Conservation (phyloP, 2,888 invertebrate species). For the Leuctra nigra region DNA sequence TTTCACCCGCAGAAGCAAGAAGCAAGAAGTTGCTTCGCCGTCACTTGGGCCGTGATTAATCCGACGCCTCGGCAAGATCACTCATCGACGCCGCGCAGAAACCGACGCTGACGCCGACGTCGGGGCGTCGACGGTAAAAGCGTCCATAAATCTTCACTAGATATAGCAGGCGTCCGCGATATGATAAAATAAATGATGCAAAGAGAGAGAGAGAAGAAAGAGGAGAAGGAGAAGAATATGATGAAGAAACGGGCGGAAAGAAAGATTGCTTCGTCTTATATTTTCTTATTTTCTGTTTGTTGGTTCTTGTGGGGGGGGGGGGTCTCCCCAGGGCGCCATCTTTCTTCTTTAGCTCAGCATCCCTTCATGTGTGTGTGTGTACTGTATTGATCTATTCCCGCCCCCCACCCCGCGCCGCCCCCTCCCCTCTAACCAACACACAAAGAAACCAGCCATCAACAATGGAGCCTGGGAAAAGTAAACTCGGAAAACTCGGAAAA, state of each 20-base stretch:
- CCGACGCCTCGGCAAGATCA: no score
- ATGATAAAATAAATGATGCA: not conserved
- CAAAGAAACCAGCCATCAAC: conserved; percentile 6
- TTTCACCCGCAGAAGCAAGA: no score
- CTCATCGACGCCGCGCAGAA: no score
- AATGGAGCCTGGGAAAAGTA: not conserved
- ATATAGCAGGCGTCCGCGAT: no score
- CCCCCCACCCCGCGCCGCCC: not conserved
- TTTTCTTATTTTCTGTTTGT: not conserved
- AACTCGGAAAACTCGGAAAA: not conserved
- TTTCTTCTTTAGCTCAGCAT: not conserved
- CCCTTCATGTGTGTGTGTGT: not conserved
- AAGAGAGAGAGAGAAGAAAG: not conserved
- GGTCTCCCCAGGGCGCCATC: not conserved
- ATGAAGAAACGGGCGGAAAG: not conserved
- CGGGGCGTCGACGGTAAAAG: not conserved
- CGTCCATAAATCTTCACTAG: not conserved
- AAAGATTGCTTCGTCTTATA: not conserved
- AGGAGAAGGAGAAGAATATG: not conserved
- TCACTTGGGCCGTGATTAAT: no score
- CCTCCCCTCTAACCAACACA: not conserved
- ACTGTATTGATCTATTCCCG: conserved; percentile 1
- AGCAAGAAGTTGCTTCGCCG: no score
- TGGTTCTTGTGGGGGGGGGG: not conserved
- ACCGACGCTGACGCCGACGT: no score